phyloP scores from a whole-genome alignment of 2,888 invertebrate genomes.

The Lasioglossum zephyrum region DNA sequence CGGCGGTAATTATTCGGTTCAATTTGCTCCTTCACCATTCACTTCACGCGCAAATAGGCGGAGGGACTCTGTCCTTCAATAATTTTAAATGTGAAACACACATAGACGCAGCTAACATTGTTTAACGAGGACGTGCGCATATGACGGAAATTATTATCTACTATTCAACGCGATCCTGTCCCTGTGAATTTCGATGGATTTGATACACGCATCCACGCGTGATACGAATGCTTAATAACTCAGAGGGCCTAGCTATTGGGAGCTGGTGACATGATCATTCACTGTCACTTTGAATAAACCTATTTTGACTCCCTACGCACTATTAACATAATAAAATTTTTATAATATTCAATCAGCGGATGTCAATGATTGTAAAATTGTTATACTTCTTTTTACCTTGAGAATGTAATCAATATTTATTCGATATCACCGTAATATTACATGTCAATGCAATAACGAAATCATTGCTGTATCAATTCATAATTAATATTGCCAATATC shows the following conservation, averaged over 20 bases:
- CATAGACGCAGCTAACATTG: conserved; percentile 15
- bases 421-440: not conserved
- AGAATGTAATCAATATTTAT: not conserved
- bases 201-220: not conserved
- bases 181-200: conserved; percentile 28
- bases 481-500: too few relatives aligned
- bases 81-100: conserved; percentile 26
- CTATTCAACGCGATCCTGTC: conserved; percentile 9
- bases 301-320: not conserved
- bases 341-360: not conserved
- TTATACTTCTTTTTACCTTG: not conserved
- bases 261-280: not conserved
- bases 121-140: conserved; percentile 6
- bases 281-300: not conserved
- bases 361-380: not conserved
- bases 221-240: conserved; percentile 37
- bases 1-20: not conserved
- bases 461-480: too few relatives aligned
- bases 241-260: not conserved
- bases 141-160: conserved; percentile 42
- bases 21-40: conserved; percentile 6
- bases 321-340: not conserved
- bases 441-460: not conserved
- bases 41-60: not conserved
- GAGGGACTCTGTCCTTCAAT: not conserved